Conservation (phyloP, 2,113 vertebrate genomes). For the Alligator mississippiensis region DNA sequence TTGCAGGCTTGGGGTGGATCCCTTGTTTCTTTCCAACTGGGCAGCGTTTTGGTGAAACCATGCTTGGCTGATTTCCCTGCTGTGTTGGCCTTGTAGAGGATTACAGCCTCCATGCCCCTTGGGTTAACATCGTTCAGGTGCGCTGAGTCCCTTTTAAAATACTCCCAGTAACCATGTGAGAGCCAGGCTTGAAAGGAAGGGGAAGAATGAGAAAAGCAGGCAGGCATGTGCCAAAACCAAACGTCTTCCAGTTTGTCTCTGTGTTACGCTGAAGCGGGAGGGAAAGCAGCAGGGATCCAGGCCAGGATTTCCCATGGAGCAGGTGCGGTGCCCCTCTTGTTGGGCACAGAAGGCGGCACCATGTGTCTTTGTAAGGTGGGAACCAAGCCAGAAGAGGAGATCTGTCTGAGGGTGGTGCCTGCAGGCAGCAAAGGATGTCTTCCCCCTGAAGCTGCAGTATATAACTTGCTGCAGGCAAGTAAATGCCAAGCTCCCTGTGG, state of each 20-base stretch:
- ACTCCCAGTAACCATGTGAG: neutral
- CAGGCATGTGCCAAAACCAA: neutral
- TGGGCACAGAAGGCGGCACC: neutral
- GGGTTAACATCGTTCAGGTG: neutral
- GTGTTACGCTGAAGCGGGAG: too few relatives aligned
- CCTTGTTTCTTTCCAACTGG: neutral
- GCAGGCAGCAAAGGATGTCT: rapidly evolving
- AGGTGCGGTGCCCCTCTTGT: neutral
- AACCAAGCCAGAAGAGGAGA: neutral
- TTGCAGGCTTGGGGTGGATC: neutral
- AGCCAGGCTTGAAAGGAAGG: neutral
- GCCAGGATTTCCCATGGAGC: neutral
- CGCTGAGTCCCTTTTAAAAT: neutral
- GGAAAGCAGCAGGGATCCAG: neutral
- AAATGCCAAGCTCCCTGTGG: neutral
- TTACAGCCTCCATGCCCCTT: neutral
- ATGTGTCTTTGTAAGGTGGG: neutral
- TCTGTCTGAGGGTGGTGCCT: neutral
- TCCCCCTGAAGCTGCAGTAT: neutral
- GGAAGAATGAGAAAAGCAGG: neutral
- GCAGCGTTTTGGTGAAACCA: neutral
- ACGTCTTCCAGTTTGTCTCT: too few relatives aligned
- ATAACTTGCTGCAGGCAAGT: neutral
- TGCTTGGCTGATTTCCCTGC: neutral
- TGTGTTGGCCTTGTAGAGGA: neutral